Percentiles rank a stretch among this genome's conserved stretches.
phyloP scores from a whole-genome alignment of 2,888 invertebrate species.

The Ligdia adustata region DNA sequence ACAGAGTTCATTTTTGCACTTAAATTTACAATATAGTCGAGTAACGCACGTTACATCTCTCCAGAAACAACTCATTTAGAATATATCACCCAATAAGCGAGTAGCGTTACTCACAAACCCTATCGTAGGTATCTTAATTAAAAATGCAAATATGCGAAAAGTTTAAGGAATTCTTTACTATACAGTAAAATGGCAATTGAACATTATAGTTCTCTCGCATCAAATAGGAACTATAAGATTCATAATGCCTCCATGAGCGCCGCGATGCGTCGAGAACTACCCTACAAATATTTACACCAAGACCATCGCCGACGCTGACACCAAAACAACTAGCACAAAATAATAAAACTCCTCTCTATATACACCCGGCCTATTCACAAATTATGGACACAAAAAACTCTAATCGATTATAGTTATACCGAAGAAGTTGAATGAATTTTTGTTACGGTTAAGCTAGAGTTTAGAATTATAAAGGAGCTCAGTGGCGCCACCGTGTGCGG shows the following conservation, averaged over 20 bases:
- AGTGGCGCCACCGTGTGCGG: slow-evolving; percentile 77
- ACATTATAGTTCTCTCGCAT: slow-evolving; percentile 83
- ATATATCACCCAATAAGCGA: slow-evolving; percentile 84
- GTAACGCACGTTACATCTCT: slow-evolving; percentile 78
- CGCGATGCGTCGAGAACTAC: slow-evolving; percentile 30
- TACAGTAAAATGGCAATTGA: slow-evolving; percentile 81
- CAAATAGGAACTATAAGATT: slow-evolving; percentile 84
- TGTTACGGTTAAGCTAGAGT: slow-evolving; percentile 79
- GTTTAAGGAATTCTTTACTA: slow-evolving; percentile 80
- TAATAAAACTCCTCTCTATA: slow-evolving; percentile 70
- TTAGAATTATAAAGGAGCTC: slow-evolving; percentile 81
- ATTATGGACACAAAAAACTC: slow-evolving; percentile 69
- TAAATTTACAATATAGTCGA: slow-evolving; percentile 82
- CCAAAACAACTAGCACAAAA: slow-evolving; percentile 77
- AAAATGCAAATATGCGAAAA: slow-evolving; percentile 84
- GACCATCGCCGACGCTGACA: slow-evolving; percentile 56
- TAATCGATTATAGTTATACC: slow-evolving; percentile 61
- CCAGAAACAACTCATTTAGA: slow-evolving; percentile 79
- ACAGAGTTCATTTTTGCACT: slow-evolving; percentile 83
- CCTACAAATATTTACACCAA: slow-evolving; percentile 64
- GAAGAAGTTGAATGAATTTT: slow-evolving; percentile 74
- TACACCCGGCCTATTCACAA: slow-evolving; percentile 71
- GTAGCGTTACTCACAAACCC: slow-evolving; percentile 77
- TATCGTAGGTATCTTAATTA: slow-evolving; percentile 80
- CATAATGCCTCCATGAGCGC: slow-evolving; percentile 76